Evolutionary conservation across 1,140 invertebrate genomes (phyloP), one percentile per base, ranked within the genome.

Genomic region (Diabrotica undecimpunctata): DNA sequence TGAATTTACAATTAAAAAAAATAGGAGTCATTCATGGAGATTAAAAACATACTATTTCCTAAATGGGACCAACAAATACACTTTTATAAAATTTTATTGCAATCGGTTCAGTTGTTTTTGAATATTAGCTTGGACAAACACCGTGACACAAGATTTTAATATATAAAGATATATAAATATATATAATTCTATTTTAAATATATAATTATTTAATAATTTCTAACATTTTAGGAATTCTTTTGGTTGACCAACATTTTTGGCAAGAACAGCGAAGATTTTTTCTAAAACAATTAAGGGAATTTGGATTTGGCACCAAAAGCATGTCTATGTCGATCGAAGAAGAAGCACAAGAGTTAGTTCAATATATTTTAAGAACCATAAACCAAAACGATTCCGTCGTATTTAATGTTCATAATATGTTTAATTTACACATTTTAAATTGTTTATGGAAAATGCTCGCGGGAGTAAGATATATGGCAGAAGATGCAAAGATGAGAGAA

Each of bases 381-480:
- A 36, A 37, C 14, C 70, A 69, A 2, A 76, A 79, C 8, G 68
- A 68, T 51, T 65, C 69, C 3, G 38, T 70, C 11, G 55, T 54
- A 38, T 70, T 70, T 11, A 79, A 80, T 63, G 90, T 92, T 87
- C 81, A 88, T 41, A 85, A 88, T 63, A 82, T 88, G 38, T 92
- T 92, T 70, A 87, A 86, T 39, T 85, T 90, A 0, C 87, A 89
- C 63, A 87, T 94, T 38, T 77, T 95, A 9, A 97, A 96, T 71
- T 91, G 91, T 0, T 78, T 96, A 0, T 96, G 93, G 90, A 86
- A 83, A 59, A 92, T 96, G 87, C 86, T 95, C 79, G 91, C 93
- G 61, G 91, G 93, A 0, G 86, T 81, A 11, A 83, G 88, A 54
- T 90, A 88, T 61, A 82, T 83, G 61, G 79, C 82, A 1, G 86